Evolutionary conservation across 2,888 invertebrate genomes (phyloP).

Genomic region (Cephonodes hylas): DNA sequence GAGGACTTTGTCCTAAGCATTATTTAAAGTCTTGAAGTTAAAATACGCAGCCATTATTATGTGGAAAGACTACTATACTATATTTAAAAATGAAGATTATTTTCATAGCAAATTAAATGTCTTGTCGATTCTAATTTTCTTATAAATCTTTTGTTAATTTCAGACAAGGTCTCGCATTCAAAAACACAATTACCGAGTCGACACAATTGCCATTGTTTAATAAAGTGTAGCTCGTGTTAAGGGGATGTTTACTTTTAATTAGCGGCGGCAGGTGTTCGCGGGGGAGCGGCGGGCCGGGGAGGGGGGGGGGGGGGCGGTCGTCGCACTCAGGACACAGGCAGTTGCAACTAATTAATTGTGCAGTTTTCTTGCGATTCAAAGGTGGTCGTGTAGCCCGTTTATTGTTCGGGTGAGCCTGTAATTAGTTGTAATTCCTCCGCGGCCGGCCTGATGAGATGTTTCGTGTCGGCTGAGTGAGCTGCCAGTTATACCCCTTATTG

Average conservation of each 20-base stretch:
- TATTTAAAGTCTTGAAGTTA: neutral
- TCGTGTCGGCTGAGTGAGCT: neutral
- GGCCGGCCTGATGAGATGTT: neutral
- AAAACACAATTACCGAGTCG: neutral
- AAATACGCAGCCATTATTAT: too few relatives aligned
- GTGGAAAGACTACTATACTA: too few relatives aligned
- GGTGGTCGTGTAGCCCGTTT: neutral
- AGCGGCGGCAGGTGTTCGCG: neutral
- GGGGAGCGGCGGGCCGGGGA: neutral
- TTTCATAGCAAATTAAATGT: too few relatives aligned
- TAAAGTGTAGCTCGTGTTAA: neutral
- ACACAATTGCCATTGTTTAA: slow-evolving; percentile 1
- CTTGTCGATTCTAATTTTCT: neutral
- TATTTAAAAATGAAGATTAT: neutral
- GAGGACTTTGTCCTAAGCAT: too few relatives aligned
- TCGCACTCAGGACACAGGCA: neutral
- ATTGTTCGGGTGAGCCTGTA: neutral
- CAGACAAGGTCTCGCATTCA: neutral
- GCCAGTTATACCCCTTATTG: neutral
- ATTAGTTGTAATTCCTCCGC: neutral
- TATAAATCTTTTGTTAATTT: neutral
- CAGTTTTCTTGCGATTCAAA: neutral
- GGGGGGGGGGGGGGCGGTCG: neutral
- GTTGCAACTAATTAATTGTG: neutral
- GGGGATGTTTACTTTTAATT: neutral